phyloP scores from a whole-genome alignment of 2,113 vertebrate genomes.

The Tor tambroides region DNA sequence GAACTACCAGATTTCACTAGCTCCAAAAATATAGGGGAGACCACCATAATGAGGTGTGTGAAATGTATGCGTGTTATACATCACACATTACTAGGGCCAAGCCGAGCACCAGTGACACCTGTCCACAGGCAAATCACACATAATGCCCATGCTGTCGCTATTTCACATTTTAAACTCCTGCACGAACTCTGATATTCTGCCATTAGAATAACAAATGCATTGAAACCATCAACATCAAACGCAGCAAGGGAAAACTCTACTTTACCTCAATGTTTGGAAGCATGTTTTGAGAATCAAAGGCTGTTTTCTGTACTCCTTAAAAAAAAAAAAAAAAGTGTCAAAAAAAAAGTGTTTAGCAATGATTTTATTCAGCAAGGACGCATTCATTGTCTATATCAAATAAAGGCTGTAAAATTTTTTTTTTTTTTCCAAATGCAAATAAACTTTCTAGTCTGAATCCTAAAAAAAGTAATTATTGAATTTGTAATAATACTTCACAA shows the following conservation, averaged over 20 bases:
- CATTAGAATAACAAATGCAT: too few species aligned
- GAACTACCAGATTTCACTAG: constrained; percentile 45
- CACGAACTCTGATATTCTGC: not conserved
- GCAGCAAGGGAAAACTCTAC: not conserved
- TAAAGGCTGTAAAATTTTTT: too few species aligned
- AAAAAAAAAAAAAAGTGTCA: too few species aligned
- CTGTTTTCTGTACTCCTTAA: not conserved
- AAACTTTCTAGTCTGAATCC: too few species aligned
- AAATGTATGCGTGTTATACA: not conserved
- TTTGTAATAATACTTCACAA: too few species aligned
- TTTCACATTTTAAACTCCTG: not conserved
- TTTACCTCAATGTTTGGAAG: not conserved
- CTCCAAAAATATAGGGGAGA: constrained; percentile 43
- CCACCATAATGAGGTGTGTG: constrained; percentile 26
- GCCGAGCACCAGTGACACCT: not conserved
- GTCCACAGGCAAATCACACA: not conserved
- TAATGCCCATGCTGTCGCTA: not conserved
- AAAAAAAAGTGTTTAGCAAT: too few species aligned
- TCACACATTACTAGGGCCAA: not conserved
- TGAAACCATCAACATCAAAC: too few species aligned
- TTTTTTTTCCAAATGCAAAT: too few species aligned
- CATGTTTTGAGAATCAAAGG: not conserved
- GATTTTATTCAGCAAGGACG: not conserved
- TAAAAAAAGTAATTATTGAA: too few species aligned
- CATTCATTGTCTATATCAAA: not conserved